A percentile compares a stretch with the other conserved stretches of the same genome.
Evolutionary conservation across 2,113 vertebrate species (phyloP).

Genomic region (Dasyornis broadbenti): DNA sequence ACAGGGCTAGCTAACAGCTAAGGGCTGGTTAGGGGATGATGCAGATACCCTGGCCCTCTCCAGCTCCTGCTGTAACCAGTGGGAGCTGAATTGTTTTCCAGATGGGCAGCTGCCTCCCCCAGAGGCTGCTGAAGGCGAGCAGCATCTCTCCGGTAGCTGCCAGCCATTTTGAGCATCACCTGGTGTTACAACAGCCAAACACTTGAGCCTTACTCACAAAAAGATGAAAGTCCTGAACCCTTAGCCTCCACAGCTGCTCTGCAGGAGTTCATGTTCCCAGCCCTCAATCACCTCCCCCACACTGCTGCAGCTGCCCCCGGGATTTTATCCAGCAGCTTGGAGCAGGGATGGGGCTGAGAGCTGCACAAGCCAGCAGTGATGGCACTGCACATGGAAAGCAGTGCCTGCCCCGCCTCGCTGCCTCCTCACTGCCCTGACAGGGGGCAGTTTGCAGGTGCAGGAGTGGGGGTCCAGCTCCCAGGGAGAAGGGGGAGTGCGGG

Average conservation of each 20-base stretch:
- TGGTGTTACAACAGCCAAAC: background rate
- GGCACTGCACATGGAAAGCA: background rate
- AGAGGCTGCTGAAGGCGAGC: background rate
- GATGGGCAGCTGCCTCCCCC: background rate
- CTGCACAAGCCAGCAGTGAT: background rate
- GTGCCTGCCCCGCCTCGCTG: background rate
- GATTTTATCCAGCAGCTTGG: background rate
- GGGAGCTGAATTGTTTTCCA: background rate
- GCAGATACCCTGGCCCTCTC: background rate
- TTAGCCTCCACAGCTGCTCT: background rate
- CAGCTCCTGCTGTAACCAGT: background rate
- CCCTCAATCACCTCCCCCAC: background rate
- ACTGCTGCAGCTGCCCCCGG: background rate
- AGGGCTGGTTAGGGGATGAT: background rate
- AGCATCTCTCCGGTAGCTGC: background rate
- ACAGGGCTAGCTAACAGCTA: no score
- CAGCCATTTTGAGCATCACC: background rate
- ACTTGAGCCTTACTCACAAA: background rate
- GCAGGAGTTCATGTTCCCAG: rapidly evolving
- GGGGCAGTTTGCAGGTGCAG: background rate
- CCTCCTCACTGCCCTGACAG: background rate
- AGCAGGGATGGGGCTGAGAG: background rate
- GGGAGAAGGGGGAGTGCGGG: background rate
- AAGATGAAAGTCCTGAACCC: background rate
- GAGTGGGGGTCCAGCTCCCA: background rate